Conservation (phyloP, 53 echinoderm and acorn worm genomes). For the Patiria pectinifera region DNA sequence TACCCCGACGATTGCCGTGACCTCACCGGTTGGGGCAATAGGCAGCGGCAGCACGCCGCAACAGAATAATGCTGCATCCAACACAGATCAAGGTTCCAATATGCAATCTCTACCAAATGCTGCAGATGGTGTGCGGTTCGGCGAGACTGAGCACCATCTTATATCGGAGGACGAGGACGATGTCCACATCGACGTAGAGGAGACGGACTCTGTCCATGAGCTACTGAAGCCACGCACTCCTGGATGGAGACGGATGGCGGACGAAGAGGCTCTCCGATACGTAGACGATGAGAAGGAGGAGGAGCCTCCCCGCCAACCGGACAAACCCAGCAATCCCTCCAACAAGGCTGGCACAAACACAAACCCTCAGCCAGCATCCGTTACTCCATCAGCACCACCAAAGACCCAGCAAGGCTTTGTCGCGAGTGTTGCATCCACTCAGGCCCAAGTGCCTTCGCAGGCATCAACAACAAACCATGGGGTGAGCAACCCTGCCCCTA, state of each 20-base stretch:
- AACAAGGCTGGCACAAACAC: background rate
- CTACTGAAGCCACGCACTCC: constrained; percentile 84
- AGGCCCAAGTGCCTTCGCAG: background rate
- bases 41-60: background rate
- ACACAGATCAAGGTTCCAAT: constrained; percentile 31
- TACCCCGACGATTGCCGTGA: constrained; percentile 29
- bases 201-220: constrained; percentile 72
- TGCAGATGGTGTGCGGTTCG: constrained; percentile 58
- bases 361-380: background rate
- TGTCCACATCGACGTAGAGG: constrained; percentile 59
- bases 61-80: constrained; percentile 37
- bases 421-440: constrained; percentile 15
- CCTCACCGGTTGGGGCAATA: constrained; percentile 9
- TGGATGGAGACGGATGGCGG: constrained; percentile 68
- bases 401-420: constrained; percentile 16
- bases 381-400: background rate
- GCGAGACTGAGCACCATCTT: constrained; percentile 49
- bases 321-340: constrained; percentile 40
- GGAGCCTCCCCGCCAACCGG: constrained; percentile 69
- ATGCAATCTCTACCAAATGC: constrained; percentile 67
- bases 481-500: background rate
- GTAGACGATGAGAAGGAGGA: constrained; percentile 60
- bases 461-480: background rate
- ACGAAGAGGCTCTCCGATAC: constrained; percentile 61
- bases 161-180: constrained; percentile 53